phyloP scores from a whole-genome alignment of 2,888 invertebrate genomes.

The Antheraea yamamai region DNA sequence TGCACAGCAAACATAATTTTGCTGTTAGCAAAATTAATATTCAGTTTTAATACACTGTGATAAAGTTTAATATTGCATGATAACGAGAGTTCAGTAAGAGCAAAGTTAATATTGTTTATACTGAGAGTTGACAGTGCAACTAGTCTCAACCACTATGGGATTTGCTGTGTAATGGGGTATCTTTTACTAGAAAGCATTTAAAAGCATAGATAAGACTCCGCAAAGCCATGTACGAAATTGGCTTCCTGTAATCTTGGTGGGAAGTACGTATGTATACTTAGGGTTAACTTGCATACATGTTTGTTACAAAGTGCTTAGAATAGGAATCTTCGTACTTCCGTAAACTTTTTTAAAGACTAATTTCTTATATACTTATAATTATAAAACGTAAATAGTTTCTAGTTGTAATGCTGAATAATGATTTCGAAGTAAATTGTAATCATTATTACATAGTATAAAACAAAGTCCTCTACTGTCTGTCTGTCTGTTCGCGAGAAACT shows the following conservation, averaged over 20 bases:
- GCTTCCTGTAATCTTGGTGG: constrained; percentile 45
- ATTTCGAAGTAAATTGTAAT: too few species aligned
- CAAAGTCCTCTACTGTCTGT: too few species aligned
- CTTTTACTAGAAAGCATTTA: constrained; percentile 59
- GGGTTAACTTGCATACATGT: background rate
- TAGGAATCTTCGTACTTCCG: background rate
- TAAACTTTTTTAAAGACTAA: background rate
- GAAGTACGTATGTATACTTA: constrained; percentile 13
- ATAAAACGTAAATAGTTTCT: background rate
- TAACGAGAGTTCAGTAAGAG: constrained; percentile 15
- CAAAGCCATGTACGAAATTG: constrained; percentile 47
- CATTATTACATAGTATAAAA: too few species aligned
- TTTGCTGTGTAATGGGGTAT: constrained; percentile 71
- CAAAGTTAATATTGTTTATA: constrained; percentile 40
- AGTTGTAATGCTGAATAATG: too few species aligned
- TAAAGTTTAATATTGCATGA: constrained; percentile 37
- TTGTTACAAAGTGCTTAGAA: background rate
- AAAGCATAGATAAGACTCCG: constrained; percentile 59
- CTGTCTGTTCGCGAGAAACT: too few species aligned
- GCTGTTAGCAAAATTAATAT: background rate
- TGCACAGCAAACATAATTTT: constrained; percentile 40
- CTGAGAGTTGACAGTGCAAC: constrained; percentile 72
- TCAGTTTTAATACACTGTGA: constrained; percentile 11
- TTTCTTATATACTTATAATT: background rate
- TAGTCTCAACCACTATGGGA: constrained; percentile 77